Evolutionary conservation across 1,140 invertebrate genomes (phyloP).

Genomic region (Gryon sp.): DNA sequence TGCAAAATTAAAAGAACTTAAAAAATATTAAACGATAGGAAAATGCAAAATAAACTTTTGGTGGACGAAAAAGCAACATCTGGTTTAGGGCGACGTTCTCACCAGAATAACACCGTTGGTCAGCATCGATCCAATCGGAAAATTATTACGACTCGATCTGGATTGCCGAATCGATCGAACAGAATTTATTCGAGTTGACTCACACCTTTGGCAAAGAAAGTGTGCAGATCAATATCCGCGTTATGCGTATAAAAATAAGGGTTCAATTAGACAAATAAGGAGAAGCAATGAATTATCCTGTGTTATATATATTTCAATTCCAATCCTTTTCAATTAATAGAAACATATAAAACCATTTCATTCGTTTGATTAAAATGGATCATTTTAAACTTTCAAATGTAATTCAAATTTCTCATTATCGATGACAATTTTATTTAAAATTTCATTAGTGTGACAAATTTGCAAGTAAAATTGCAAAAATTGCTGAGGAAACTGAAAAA

Average conservation of each 20-base stretch:
- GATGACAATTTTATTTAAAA: no score
- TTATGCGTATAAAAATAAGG: constrained; percentile 20
- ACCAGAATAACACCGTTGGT: constrained; percentile 32
- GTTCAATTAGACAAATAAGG: background rate
- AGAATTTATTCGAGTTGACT: constrained; percentile 48
- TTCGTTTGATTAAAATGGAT: no score
- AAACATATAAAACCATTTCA: no score
- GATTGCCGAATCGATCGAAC: constrained; percentile 51
- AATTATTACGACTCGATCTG: constrained; percentile 49
- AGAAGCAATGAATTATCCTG: no score
- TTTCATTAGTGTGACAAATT: no score
- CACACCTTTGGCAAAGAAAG: constrained; percentile 48
- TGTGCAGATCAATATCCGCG: constrained; percentile 39
- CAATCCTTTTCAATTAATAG: no score
- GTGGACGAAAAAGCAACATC: constrained; percentile 15
- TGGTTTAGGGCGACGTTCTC: constrained; percentile 30
- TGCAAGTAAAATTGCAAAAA: no score
- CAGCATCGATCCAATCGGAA: constrained; percentile 36
- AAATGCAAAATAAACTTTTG: constrained; percentile 1
- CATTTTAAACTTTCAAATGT: no score
- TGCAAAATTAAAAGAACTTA: background rate
- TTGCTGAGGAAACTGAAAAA: no score
- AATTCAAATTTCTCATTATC: no score
- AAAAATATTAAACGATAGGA: constrained; percentile 1
- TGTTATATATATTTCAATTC: no score